Evolutionary conservation across 2,888 invertebrate genomes (phyloP), one percentile per base, ranked within the genome.

Genomic region (Drosophila vallismaia): DNA sequence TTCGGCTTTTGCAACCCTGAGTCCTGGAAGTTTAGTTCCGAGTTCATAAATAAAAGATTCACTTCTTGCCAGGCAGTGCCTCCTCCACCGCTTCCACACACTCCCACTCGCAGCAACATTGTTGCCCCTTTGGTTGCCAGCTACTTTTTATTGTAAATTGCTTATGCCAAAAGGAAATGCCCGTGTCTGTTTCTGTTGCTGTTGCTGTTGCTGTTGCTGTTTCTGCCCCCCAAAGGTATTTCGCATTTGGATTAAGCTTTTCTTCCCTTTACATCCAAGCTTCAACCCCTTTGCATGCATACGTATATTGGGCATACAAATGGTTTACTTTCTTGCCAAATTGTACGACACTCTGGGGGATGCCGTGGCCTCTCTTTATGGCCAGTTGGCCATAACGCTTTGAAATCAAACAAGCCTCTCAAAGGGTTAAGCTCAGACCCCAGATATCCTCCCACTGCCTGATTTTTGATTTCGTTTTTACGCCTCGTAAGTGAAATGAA

Each of bases 1-100:
- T 19, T 29, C 31, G 54, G 71, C 12, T 19, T 29, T 38, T 52
- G 71, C 75, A 71, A 75, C 76, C 80, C 75, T 26, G 44, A 42
- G 52, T 26, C 31, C 54, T 14, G 57, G 38, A 46, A 68, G 44
- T 57, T 63, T 54, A 52, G 58, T 64, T 45, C 31, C 64, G 69
- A 78, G 77, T 78, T 75, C 86, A 86, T 86, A 88, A 86, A 86
- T 86, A 86, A 86, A 85, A 83, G 83, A 88, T 86, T 73, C 76
- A 62, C 77, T 58, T 66, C 71, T 70, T 62, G 58, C 42, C 60
- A 63, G 54, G 44, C 48, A 40, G 51, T 57, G 48, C 24, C 46
- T 36, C 38, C 56, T 51, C 67, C 59, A 71, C 49, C 36, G 49
- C 54, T 48, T 45, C 42, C 62, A 78, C 38, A 63, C 56, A 59